These are phyloP conservation scores for Leucopsar rothschildi DNA, from an alignment of 2,113 vertebrate species.

Conservation along the genomic window DNA sequence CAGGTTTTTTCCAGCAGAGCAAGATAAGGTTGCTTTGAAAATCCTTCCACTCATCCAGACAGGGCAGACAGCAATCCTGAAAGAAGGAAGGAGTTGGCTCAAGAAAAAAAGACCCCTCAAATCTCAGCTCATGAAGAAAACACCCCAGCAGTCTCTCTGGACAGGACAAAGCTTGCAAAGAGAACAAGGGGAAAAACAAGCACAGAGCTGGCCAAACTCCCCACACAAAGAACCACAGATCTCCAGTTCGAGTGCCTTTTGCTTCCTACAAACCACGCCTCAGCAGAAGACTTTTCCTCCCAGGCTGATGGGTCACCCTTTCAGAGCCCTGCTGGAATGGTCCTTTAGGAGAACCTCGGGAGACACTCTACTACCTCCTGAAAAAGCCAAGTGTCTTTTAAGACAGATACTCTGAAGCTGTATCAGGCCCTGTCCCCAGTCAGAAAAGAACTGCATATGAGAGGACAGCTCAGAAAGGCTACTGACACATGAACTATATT, in stretches of 20 bases:
- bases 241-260: neutral
- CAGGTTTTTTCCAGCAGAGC: neutral
- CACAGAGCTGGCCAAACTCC: neutral
- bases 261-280: neutral
- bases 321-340: neutral
- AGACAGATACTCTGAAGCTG: neutral
- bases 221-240: neutral
- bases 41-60: neutral
- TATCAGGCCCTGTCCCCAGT: neutral
- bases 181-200: neutral
- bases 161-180: neutral
- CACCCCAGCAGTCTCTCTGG: neutral
- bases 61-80: neutral
- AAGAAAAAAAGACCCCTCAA: neutral
- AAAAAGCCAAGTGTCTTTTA: neutral
- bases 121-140: neutral
- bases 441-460: neutral
- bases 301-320: neutral
- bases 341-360: neutral
- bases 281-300: neutral
- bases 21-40: neutral
- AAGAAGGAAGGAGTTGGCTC: neutral
- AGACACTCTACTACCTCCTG: neutral
- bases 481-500: neutral
- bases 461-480: neutral